These are phyloP conservation scores for Silurus glanis DNA, from an alignment of 2,113 vertebrate species.

Conservation along the genomic window DNA sequence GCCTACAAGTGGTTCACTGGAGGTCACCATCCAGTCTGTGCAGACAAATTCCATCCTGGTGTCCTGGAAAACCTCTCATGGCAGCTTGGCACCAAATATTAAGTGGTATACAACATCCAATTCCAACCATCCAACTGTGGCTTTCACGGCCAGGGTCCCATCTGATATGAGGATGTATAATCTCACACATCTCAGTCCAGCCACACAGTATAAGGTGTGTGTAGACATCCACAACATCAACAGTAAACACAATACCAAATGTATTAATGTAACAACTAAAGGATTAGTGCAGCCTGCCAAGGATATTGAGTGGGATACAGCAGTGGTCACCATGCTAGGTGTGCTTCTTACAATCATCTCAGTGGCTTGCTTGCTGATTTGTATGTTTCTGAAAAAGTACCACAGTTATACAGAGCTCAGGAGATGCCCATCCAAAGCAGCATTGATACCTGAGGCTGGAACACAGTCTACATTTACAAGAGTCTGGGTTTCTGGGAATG, in stretches of 20 bases:
- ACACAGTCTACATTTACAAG: slow-evolving; percentile 83
- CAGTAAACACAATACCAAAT: slow-evolving; percentile 83
- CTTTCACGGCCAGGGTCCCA: slow-evolving; percentile 85
- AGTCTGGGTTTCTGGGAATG: slow-evolving; percentile 84
- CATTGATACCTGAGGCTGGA: slow-evolving; percentile 73
- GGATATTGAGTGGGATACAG: slow-evolving; percentile 70
- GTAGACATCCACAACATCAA: slow-evolving; percentile 84
- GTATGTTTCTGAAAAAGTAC: slow-evolving; percentile 78
- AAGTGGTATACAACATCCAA: slow-evolving; percentile 85
- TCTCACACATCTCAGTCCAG: slow-evolving; percentile 87
- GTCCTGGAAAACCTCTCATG: slow-evolving; percentile 87
- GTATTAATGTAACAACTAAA: slow-evolving; percentile 90
- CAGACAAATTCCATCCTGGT: slow-evolving; percentile 83
- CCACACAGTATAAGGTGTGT: slow-evolving; percentile 91
- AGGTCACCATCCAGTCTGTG: slow-evolving; percentile 82
- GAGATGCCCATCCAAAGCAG: slow-evolving; percentile 78
- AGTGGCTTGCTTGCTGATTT: slow-evolving; percentile 80
- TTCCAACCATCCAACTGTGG: slow-evolving; percentile 71
- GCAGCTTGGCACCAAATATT: slow-evolving; percentile 85
- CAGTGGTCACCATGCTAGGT: slow-evolving; percentile 78
- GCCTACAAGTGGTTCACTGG: slow-evolving; percentile 77
- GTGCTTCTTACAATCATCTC: slow-evolving; percentile 80
- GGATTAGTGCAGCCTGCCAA: slow-evolving; percentile 69
- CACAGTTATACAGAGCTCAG: slow-evolving; percentile 71
- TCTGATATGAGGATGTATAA: slow-evolving; percentile 88